Evolutionary conservation across 2,888 invertebrate genomes (phyloP).

Genomic region (Drosophila mimica): DNA sequence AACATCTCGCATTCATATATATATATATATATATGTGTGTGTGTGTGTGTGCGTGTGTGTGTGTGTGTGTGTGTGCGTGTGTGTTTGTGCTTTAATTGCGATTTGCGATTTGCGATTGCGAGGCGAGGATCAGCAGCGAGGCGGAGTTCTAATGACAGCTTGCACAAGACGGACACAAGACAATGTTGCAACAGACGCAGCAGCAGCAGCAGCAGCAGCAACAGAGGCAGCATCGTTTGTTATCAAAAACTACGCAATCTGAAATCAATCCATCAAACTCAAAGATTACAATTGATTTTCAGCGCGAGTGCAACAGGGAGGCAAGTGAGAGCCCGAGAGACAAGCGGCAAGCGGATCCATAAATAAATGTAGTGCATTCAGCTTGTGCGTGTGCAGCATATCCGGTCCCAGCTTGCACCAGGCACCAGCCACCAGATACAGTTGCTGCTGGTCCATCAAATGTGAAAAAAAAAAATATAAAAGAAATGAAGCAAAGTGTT

Average conservation of each 20-base stretch:
- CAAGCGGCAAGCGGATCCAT: slow-evolving; percentile 78
- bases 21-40: neutral
- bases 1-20: slow-evolving; percentile 12
- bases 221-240: slow-evolving; percentile 25
- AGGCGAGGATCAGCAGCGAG: slow-evolving; percentile 22
- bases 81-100: slow-evolving; percentile 67
- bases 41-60: neutral
- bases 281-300: slow-evolving; percentile 76
- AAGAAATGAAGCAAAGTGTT: neutral
- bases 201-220: neutral
- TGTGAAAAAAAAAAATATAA: slow-evolving; percentile 49
- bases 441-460: slow-evolving; percentile 65
- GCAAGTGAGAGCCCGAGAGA: slow-evolving; percentile 4
- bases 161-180: slow-evolving; percentile 17
- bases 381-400: slow-evolving; percentile 71
- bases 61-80: neutral
- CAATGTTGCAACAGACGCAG: neutral
- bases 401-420: slow-evolving; percentile 59
- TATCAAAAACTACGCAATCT: slow-evolving; percentile 77
- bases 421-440: slow-evolving; percentile 12
- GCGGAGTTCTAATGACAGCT: slow-evolving; percentile 74
- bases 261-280: slow-evolving; percentile 81
- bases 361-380: slow-evolving; percentile 80
- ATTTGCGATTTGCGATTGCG: slow-evolving; percentile 18
- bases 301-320: slow-evolving; percentile 14